Percentiles rank a stretch among this genome's conserved stretches.
phyloP scores from a whole-genome alignment of 53 echinoderm and acorn worm species.

The Actinopyga echinites region DNA sequence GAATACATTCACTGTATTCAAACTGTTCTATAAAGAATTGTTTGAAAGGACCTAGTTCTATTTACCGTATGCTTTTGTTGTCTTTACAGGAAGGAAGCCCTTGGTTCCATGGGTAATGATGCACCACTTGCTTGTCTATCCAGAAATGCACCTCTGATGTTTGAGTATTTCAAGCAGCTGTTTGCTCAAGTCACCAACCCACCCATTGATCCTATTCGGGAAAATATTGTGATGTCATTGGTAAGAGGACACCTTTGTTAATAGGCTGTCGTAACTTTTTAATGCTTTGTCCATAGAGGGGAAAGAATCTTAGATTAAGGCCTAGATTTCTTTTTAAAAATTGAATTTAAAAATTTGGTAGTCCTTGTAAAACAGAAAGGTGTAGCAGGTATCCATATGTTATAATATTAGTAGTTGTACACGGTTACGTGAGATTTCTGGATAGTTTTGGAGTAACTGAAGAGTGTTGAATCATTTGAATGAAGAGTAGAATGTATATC shows the following conservation, averaged over 20 bases:
- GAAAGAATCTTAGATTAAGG: background rate
- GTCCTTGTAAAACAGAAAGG: too few species aligned
- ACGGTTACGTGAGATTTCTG: too few species aligned
- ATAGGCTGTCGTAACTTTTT: background rate
- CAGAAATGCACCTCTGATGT: conserved; percentile 78
- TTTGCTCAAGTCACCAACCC: conserved; percentile 99
- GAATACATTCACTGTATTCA: too few species aligned
- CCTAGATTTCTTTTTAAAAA: background rate
- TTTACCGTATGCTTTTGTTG: too few species aligned
- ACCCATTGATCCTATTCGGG: conserved; percentile 93
- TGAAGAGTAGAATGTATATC: too few species aligned
- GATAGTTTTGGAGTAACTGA: too few species aligned
- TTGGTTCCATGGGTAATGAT: conserved; percentile 98
- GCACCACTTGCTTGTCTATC: conserved; percentile 91
- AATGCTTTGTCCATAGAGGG: background rate
- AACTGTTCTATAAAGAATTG: too few species aligned
- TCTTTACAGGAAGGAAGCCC: conserved; percentile 81
- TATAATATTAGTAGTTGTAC: too few species aligned
- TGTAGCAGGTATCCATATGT: too few species aligned
- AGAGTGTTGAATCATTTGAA: too few species aligned
- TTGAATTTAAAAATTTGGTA: background rate
- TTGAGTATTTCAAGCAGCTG: conserved; percentile 97
- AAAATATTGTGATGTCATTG: conserved; percentile 98
- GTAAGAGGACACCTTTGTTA: conserved; percentile 44
- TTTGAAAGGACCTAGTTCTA: too few species aligned